phyloP scores from a whole-genome alignment of 1,140 invertebrate species.

The Piezodorus guildinii region DNA sequence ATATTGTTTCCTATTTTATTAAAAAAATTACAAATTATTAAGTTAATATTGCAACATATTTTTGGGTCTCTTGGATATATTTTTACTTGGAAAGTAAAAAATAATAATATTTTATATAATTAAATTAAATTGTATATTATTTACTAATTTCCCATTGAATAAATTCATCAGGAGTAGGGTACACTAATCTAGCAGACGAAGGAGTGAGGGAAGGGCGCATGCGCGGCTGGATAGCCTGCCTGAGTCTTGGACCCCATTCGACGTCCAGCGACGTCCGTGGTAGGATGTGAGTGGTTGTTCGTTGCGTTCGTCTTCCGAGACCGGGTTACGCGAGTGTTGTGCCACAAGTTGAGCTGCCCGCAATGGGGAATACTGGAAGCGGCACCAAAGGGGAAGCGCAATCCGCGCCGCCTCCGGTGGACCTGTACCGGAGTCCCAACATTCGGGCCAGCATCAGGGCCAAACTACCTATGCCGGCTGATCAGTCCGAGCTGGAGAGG shows the following conservation, averaged over 20 bases:
- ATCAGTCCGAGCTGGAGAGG: slow-evolving; percentile 73
- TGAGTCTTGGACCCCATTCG: slow-evolving; percentile 1
- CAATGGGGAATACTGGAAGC: slow-evolving; percentile 11
- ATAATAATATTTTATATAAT: no score
- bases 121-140: no score
- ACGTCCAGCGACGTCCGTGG: not conserved
- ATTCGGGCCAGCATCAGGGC: slow-evolving; percentile 56
- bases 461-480: slow-evolving; percentile 62
- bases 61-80: no score
- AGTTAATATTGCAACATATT: no score
- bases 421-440: slow-evolving; percentile 29
- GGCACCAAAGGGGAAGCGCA: slow-evolving; percentile 4
- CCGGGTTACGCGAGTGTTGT: not conserved
- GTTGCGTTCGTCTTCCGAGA: not conserved
- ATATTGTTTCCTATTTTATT: no score
- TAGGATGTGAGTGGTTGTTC: not conserved
- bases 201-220: slow-evolving; percentile 3
- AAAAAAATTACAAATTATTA: no score
- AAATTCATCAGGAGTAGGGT: no score
- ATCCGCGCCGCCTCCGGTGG: slow-evolving; percentile 25
- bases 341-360: not conserved
- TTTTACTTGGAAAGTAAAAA: no score
- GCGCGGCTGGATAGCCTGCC: not conserved
- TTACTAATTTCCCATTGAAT: no score
- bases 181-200: no score